Evolutionary conservation across 2,888 invertebrate species (phyloP), one percentile per base, ranked within the genome.

Genomic region (Caradrina clavipalpis): DNA sequence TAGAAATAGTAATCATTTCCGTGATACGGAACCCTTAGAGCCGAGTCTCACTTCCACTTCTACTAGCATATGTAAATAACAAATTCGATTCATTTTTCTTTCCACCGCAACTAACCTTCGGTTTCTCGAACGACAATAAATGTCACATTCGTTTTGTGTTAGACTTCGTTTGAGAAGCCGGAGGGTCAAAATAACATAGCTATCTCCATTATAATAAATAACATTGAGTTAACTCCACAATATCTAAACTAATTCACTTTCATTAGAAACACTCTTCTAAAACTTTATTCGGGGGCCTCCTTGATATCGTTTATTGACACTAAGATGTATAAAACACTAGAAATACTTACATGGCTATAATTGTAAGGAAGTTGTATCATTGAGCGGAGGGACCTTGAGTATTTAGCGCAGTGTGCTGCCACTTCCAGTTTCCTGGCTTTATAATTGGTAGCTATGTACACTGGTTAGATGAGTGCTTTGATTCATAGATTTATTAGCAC

Each of bases 321-420:
- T 79, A 78, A 45, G 74, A 47, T 74, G 79, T 79, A 79, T 15
- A 59, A 65, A 63, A 66, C 50, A 65, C 55, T 78, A 65, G 31
- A 78, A 78, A 73, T 78, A 74, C 79, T 78, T 78, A 78, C 15
- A 11, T 78, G n/a, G 13, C 54, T 78, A 73, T 73, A 78, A 45
- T 73, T 78, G 55, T 55, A 54, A 58, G 58, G 45, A 65, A 73
- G 58, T 76, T 71, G 7, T 50, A 65, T 59, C 53, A 51, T 83
- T 63, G 79, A 74, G 79, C 74, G 57, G 35, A 21, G 31, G 31
- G 65, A 78, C 54, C 54, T 68, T 22, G 35, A 58, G 49, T 64
- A 21, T 63, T 21, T 31, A 55, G 45, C 10, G 15, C 26, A 73
- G 15, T 22, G 42, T 35, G 21, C n/a, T 49, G 19, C 1, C n/a